These are phyloP conservation scores for Protodeltote pygarga DNA, from an alignment of 2,888 invertebrate genomes.

Conservation along the genomic window DNA sequence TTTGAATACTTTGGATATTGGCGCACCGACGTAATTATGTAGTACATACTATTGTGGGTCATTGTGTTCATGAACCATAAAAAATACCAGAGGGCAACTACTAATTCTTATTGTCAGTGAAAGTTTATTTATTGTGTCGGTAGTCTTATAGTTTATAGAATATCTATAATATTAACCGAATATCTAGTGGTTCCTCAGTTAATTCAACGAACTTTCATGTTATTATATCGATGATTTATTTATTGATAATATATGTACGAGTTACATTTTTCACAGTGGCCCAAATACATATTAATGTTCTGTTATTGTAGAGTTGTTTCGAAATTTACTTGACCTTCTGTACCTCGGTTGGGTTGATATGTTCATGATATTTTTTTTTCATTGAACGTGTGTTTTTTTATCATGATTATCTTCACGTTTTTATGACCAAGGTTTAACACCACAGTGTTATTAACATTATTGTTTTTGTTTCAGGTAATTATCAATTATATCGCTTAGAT, in stretches of 20 bases:
- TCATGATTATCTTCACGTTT: conserved; percentile 38
- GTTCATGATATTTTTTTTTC: conserved; percentile 60
- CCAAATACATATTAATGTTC: conserved; percentile 74
- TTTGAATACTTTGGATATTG: too few relatives aligned
- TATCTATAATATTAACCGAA: too few relatives aligned
- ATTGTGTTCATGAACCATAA: neutral
- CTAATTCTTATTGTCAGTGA: neutral
- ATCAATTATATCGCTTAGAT: conserved; percentile 44
- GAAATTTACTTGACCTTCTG: conserved; percentile 74
- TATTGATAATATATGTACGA: conserved; percentile 27
- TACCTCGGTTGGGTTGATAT: conserved; percentile 59
- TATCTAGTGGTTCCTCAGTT: neutral
- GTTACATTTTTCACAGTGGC: conserved; percentile 68
- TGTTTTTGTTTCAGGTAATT: conserved; percentile 79
- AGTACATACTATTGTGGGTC: too few relatives aligned
- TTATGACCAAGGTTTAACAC: conserved; percentile 46
- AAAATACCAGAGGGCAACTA: too few relatives aligned
- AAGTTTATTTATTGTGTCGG: neutral
- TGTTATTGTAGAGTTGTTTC: conserved; percentile 70
- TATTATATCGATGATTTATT: conserved; percentile 10
- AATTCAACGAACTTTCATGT: neutral
- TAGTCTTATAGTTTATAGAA: too few relatives aligned
- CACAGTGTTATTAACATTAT: conserved; percentile 42
- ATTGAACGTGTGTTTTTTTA: conserved; percentile 49
- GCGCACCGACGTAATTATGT: too few relatives aligned